These are phyloP conservation scores for Melanaphis sacchari DNA, from an alignment of 1,140 invertebrate genomes.

Conservation along the genomic window DNA sequence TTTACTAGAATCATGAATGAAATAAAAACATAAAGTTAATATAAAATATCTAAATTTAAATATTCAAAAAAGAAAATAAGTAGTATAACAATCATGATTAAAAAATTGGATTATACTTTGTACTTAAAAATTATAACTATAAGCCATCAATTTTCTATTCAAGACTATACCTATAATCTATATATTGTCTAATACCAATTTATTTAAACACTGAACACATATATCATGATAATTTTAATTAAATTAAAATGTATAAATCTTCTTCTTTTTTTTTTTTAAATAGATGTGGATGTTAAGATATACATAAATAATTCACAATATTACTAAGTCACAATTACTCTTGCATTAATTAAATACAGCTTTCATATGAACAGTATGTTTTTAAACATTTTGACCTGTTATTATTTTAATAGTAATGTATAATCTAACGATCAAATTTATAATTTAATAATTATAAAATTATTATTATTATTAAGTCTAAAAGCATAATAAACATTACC, in stretches of 20 bases:
- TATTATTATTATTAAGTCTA: not conserved
- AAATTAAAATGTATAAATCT: too few species aligned
- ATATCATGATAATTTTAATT: too few species aligned
- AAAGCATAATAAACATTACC: constrained; percentile 38
- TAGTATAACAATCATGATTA: not conserved
- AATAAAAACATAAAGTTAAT: not conserved
- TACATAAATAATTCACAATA: too few species aligned
- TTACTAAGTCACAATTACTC: too few species aligned
- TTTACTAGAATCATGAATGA: constrained; percentile 36
- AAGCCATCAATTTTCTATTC: not conserved
- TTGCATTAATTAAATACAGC: too few species aligned
- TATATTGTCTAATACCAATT: not conserved
- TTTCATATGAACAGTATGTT: too few species aligned
- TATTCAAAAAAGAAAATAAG: not conserved
- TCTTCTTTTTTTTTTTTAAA: too few species aligned
- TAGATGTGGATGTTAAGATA: too few species aligned
- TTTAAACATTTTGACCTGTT: not conserved
- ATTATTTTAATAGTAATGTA: not conserved
- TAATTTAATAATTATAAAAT: not conserved
- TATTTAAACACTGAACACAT: too few species aligned
- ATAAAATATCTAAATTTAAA: not conserved
- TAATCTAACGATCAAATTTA: not conserved
- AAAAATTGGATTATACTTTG: not conserved
- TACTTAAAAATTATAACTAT: not conserved
- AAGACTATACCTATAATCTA: too few species aligned